Evolutionary conservation across 2,888 invertebrate genomes (phyloP).

Genomic region (Frankliniella fusca): DNA sequence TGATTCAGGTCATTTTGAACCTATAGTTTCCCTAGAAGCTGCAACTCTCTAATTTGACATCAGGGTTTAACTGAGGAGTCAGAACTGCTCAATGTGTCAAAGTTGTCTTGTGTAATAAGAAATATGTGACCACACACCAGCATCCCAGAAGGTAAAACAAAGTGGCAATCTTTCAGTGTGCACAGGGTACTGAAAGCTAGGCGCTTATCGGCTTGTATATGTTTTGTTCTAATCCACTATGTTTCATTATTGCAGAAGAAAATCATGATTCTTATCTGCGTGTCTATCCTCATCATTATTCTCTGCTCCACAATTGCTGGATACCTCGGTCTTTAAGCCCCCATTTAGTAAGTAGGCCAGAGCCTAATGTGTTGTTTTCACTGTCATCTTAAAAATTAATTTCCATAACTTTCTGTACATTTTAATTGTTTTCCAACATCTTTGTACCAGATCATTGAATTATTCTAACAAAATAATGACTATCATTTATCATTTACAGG

Average conservation of each 20-base stretch:
- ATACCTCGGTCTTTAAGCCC: not conserved
- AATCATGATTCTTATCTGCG: constrained; percentile 87
- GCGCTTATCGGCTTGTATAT: constrained; percentile 33
- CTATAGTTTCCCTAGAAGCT: no score
- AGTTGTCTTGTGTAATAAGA: not conserved
- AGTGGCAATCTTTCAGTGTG: not conserved
- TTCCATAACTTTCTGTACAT: not conserved
- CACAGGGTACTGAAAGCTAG: not conserved
- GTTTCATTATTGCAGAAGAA: constrained; percentile 69
- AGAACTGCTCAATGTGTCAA: not conserved
- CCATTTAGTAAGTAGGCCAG: not conserved
- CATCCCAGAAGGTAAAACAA: not conserved
- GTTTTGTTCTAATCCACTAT: constrained; percentile 37
- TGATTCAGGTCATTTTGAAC: no score
- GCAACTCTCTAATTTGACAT: not conserved
- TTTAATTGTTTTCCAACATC: not conserved
- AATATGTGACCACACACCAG: constrained; percentile 19
- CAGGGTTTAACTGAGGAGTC: not conserved
- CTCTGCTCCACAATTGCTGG: not conserved
- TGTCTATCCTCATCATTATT: constrained; percentile 73
- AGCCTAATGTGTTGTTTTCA: no score
- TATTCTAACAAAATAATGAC: no score
- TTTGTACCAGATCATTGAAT: no score
- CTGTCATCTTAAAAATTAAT: not conserved
- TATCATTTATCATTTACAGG: not conserved